Conservation (phyloP, 2,113 vertebrate species). For the Prionailurus bengalensis region DNA sequence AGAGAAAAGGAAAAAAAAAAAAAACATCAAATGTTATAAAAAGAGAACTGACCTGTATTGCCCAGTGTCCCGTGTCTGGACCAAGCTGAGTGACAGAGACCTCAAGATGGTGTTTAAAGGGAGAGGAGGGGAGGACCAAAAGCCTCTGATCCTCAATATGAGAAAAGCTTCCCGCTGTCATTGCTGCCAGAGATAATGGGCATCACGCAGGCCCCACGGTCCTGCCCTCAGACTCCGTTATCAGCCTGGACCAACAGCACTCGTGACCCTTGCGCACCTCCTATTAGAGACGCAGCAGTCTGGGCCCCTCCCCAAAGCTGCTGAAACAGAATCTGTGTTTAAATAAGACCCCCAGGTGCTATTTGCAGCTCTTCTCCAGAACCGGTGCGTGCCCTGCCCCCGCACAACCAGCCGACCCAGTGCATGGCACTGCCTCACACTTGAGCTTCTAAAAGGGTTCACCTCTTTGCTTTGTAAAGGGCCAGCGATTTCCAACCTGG, state of each 20-base stretch:
- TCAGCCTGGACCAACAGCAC: background rate
- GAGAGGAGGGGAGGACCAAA: background rate
- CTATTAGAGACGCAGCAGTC: background rate
- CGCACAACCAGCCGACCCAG: background rate
- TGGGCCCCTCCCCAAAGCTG: no score
- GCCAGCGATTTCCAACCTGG: background rate
- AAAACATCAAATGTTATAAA: background rate
- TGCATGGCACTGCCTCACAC: rapidly evolving
- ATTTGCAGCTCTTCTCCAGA: background rate
- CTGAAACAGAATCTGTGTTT: background rate
- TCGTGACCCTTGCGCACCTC: rapidly evolving
- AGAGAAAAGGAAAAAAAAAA: conserved; percentile 54
- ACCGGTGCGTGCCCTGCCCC: rapidly evolving
- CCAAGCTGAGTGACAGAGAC: no score
- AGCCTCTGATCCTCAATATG: rapidly evolving
- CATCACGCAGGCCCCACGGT: rapidly evolving
- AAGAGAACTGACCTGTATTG: background rate
- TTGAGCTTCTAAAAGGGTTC: background rate
- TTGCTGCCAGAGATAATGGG: rapidly evolving
- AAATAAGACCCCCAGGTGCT: background rate
- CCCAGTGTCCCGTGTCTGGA: background rate
- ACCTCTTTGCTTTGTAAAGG: background rate
- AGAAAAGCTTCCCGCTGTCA: background rate
- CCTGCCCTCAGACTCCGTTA: background rate
- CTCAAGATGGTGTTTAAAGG: rapidly evolving